Evolutionary conservation across 2,888 invertebrate genomes (phyloP), one percentile per base, ranked within the genome.

Genomic region (Sacculina carcini): DNA sequence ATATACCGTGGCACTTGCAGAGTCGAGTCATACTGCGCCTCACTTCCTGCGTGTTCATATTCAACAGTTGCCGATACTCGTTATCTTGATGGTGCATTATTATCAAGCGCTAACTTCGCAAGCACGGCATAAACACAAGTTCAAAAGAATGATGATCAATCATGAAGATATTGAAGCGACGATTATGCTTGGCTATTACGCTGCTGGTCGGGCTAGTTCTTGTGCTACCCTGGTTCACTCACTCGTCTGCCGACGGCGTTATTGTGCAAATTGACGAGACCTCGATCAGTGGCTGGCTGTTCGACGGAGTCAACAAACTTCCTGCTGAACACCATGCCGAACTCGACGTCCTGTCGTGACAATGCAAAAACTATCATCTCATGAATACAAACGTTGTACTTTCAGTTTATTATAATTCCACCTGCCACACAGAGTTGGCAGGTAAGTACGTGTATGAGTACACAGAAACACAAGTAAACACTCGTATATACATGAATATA

Each of bases 1-100:
- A 86, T 71, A 89, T 85, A 24, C 89, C 87, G 65, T 89, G 87
- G 61, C 89, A 89, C 64, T 89, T 89, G 71, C 89, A 89, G 21
- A 83, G 77, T 39, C 82, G 73, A 62, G 84, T 79, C 81, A 86
- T 82, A 54, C 78, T 72, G 23, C 78, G 74, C 55, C 66, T 64
- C 21, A 70, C 61, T 7, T 65, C 62, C 70, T 70, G 59, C n/a
- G n/a, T n/a, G n/a, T n/a, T n/a, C n/a, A n/a, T n/a, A n/a, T n/a
- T n/a, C n/a, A n/a, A n/a, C n/a, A n/a, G n/a, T n/a, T n/a, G n/a
- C n/a, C n/a, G n/a, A n/a, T n/a, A n/a, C n/a, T n/a, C n/a, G n/a
- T n/a, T n/a, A n/a, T n/a, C n/a, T n/a, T n/a, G n/a, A n/a, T n/a
- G n/a, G n/a, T n/a, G n/a, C n/a, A n/a, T n/a, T n/a, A n/a, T n/a